These are phyloP conservation scores for Chaetophractus vellerosus DNA, from an alignment of 2,797 vertebrate species.

Conservation along the genomic window DNA sequence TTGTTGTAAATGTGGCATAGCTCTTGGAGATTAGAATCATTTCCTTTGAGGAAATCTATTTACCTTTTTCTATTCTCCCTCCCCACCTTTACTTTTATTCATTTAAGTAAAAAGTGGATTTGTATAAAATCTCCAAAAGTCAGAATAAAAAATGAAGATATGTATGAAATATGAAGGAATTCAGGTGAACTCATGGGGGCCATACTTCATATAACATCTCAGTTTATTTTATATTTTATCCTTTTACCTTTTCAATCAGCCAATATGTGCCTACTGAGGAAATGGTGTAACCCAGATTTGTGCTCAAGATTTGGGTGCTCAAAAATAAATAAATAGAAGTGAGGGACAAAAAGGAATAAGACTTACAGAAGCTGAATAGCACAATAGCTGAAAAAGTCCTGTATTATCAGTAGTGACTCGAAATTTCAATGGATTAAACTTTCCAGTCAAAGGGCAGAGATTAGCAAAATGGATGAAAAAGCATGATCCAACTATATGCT, in stretches of 20 bases:
- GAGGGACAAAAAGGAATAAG: too few relatives aligned
- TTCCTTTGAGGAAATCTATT: not conserved
- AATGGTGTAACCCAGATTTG: not conserved
- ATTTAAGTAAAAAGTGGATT: constrained; percentile 26
- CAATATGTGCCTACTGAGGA: not conserved
- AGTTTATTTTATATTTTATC: constrained; percentile 24
- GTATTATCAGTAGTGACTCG: too few relatives aligned
- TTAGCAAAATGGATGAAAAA: too few relatives aligned
- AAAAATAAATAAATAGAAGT: not conserved
- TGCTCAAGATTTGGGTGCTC: not conserved
- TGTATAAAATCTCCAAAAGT: not conserved
- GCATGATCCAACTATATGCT: too few relatives aligned
- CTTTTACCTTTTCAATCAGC: not conserved
- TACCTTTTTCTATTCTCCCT: not conserved
- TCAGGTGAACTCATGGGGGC: not conserved
- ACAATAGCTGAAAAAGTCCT: too few relatives aligned
- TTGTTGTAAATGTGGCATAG: not conserved
- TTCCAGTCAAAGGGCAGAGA: too few relatives aligned
- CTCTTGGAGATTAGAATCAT: not conserved
- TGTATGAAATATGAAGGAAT: not conserved
- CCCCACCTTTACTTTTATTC: not conserved
- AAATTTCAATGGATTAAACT: too few relatives aligned
- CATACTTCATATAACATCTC: not conserved
- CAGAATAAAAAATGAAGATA: not conserved
- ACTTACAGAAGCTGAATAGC: too few relatives aligned